Percentiles rank a stretch among this genome's conserved stretches.
These are phyloP conservation scores for Craterocephalus amniculus DNA, from an alignment of 2,797 vertebrate genomes.

Conservation along the genomic window DNA sequence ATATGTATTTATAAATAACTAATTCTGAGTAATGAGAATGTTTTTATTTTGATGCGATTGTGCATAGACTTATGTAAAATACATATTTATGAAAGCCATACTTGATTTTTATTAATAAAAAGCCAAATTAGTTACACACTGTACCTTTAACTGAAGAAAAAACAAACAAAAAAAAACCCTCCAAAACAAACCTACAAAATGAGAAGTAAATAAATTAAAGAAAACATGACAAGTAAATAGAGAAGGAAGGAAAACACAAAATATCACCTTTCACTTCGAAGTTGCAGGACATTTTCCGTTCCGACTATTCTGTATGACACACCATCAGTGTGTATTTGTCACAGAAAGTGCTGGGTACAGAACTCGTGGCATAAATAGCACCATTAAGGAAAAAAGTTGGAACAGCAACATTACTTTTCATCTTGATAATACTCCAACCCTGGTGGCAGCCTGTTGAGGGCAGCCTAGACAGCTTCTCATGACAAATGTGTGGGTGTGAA, in stretches of 20 bases:
- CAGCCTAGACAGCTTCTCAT: constrained; percentile 39
- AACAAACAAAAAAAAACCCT: too few relatives aligned
- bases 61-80: too few relatives aligned
- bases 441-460: constrained; percentile 14
- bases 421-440: constrained; percentile 10
- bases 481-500: constrained; percentile 33
- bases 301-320: not conserved
- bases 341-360: not conserved
- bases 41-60: too few relatives aligned
- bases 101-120: too few relatives aligned
- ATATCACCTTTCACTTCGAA: not conserved
- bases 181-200: too few relatives aligned
- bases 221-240: too few relatives aligned
- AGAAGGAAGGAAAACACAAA: not conserved
- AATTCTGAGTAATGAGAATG: too few relatives aligned
- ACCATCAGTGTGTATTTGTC: not conserved
- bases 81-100: too few relatives aligned
- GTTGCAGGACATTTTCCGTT: not conserved
- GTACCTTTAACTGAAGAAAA: too few relatives aligned
- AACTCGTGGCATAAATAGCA: constrained; percentile 14
- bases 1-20: too few relatives aligned
- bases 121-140: too few relatives aligned
- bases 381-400: constrained; percentile 17
- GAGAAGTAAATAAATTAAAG: too few relatives aligned
- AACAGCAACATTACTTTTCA: constrained; percentile 8